phyloP scores from a whole-genome alignment of 2,113 vertebrate species.

The Anas platyrhynchos region DNA sequence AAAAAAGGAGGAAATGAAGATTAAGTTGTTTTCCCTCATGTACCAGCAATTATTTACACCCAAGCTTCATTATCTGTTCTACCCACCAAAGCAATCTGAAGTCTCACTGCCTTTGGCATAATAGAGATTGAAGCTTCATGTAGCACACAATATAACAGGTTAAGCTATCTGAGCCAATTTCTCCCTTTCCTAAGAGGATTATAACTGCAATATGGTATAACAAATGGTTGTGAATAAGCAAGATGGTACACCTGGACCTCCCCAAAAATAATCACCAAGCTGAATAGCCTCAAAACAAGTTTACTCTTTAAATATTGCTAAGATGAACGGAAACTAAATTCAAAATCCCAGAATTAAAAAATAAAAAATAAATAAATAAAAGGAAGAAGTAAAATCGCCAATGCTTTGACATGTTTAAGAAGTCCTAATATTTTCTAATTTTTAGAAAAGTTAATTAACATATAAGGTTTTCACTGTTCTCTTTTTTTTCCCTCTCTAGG shows the following conservation, averaged over 20 bases:
- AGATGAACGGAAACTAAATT: background rate
- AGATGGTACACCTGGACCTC: constrained; percentile 20
- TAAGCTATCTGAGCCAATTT: background rate
- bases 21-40: background rate
- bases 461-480: background rate
- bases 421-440: background rate
- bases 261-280: background rate
- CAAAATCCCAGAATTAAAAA: background rate
- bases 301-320: background rate
- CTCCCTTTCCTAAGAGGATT: constrained; percentile 15
- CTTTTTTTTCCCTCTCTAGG: background rate
- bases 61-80: background rate
- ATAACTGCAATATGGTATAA: constrained; percentile 13
- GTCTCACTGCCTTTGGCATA: background rate
- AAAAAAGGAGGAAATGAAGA: background rate
- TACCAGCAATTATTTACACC: constrained; percentile 24
- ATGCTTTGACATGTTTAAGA: background rate
- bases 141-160: background rate
- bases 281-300: background rate
- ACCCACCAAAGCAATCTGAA: constrained; percentile 18
- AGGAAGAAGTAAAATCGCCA: background rate
- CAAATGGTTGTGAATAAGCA: constrained; percentile 21
- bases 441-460: background rate
- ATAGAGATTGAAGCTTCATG: background rate
- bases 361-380: background rate